phyloP scores from a whole-genome alignment of 2,888 invertebrate species.

The Lissocephala sabroskyi region DNA sequence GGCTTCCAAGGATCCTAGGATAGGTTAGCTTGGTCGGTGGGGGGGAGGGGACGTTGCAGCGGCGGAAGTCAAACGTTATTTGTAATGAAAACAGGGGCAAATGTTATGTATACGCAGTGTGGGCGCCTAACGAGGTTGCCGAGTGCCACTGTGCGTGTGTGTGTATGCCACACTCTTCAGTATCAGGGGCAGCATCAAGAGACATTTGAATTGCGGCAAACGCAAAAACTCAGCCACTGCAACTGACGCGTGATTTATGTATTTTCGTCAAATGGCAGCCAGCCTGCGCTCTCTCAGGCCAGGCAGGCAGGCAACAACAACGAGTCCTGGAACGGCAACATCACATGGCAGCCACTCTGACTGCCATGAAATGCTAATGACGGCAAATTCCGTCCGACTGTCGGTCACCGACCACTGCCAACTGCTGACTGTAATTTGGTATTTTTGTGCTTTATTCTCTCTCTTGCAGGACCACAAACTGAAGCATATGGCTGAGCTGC shows the following conservation, averaged over 20 bases:
- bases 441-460: too few species aligned
- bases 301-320: not conserved
- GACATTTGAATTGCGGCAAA: slow-evolving; percentile 52
- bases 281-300: slow-evolving; percentile 28
- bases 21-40: too few species aligned
- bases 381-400: too few species aligned
- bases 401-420: slow-evolving; percentile 7
- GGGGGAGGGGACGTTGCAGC: too few species aligned
- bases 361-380: slow-evolving; percentile 61
- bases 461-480: slow-evolving; percentile 91
- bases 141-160: not conserved
- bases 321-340: not conserved
- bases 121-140: not conserved
- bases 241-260: slow-evolving; percentile 60
- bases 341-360: too few species aligned
- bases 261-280: slow-evolving; percentile 57
- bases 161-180: slow-evolving; percentile 44
- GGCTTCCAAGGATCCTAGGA: too few species aligned
- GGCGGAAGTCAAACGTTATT: slow-evolving; percentile 66
- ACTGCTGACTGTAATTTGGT: too few species aligned
- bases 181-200: slow-evolving; percentile 19
- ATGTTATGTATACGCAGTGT: slow-evolving; percentile 26
- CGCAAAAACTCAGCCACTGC: slow-evolving; percentile 36
- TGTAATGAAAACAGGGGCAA: slow-evolving; percentile 65
- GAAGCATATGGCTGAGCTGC: slow-evolving; percentile 98